Base-by-base conservation (phyloP, 2,888 invertebrate species). In the Athrips mouffetella region DNA sequence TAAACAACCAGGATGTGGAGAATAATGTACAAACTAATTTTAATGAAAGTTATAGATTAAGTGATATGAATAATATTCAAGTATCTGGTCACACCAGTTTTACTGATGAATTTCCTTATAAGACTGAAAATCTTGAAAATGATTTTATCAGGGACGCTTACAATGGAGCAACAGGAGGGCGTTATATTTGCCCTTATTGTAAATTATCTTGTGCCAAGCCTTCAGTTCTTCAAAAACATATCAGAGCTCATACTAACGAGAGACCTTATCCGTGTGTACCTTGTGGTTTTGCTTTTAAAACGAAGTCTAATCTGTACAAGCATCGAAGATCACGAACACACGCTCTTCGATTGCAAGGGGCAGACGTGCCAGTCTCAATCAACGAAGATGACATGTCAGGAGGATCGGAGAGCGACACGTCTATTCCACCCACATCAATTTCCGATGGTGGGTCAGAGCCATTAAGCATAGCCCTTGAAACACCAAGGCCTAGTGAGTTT, bases 211-310 rank as follows among this genome's bases (percentile, higher is more conserved):
- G 96, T 89, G 94, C 96, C 66, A 97, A 97, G 84, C 97, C 97
- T 51, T 97, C 96, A 76, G 97, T 97, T 58, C 90, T 97, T 57
- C 94, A 96, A 80, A 97, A 97, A 89, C 97, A 97, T 90, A 95
- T 97, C 79, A 91, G 97, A 71, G 96, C 96, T 53, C 97, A 97
- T 81, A 97, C 97, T 39, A 96, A 96, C 76, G 97, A 97, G 83
- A 90, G 97, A 65, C 97, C 97, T 50, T 97, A 93, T 87, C 97
- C 97, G 21, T 97, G 97, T 85, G 89, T 91, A 65, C 93, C 94
- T 59, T 97, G 97, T 80, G 96, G 96, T 59, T 95, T 97, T 83
- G 94, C 96, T 65, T 97, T 97, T 87, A 97, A 97, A 84, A 97
- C 97, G 16, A 95, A 96, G 79, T 96, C 96, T 65, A 97, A 97